Percentiles rank a stretch among this genome's conserved stretches.
Conservation (phyloP, 2,113 vertebrate species). For the Dasyornis broadbenti region DNA sequence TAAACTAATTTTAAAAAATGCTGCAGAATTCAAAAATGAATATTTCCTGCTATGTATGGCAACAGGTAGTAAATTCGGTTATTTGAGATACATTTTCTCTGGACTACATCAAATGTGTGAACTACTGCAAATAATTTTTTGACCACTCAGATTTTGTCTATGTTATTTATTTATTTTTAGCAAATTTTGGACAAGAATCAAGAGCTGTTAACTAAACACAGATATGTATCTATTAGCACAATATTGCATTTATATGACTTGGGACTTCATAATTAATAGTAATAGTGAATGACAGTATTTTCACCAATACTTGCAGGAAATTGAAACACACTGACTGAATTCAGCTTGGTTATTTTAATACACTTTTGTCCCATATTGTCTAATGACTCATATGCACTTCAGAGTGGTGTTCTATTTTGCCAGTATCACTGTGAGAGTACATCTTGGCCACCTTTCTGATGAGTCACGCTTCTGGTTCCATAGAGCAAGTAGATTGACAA, state of each 20-base stretch:
- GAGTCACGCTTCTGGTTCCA: neutral
- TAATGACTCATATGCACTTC: neutral
- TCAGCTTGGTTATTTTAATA: neutral
- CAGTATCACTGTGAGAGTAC: neutral
- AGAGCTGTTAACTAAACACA: neutral
- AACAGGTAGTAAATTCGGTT: neutral
- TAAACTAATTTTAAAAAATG: neutral
- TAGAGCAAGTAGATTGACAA: neutral
- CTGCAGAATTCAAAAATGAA: neutral
- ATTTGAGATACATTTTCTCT: neutral
- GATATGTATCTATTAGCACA: neutral
- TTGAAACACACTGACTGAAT: neutral
- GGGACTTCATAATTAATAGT: neutral
- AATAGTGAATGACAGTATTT: neutral
- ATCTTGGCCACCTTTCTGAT: neutral
- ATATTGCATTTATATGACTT: neutral
- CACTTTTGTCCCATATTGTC: neutral
- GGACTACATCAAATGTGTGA: neutral
- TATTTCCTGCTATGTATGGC: neutral
- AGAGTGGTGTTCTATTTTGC: neutral
- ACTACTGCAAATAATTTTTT: neutral
- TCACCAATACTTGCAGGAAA: neutral
- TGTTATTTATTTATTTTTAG: neutral
- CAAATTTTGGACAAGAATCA: neutral
- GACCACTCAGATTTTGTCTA: neutral